These are phyloP conservation scores for Brassicogethes aeneus DNA, from an alignment of 2,888 invertebrate genomes.

Conservation along the genomic window DNA sequence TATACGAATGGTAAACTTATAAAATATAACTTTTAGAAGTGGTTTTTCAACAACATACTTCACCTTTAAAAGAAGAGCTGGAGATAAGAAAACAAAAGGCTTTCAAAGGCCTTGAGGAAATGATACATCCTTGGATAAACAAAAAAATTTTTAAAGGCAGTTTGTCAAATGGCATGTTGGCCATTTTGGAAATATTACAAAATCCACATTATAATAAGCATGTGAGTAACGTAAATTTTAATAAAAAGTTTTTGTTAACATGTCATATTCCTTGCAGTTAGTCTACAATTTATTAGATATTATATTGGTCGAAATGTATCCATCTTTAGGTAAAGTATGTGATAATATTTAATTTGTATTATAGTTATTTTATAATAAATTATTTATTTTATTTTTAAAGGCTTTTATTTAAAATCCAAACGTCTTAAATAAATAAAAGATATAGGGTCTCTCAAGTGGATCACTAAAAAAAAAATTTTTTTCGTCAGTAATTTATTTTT, in stretches of 20 bases:
- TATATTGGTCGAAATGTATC: constrained; percentile 66
- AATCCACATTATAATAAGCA: constrained; percentile 54
- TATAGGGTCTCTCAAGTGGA: too few species aligned
- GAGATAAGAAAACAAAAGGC: constrained; percentile 38
- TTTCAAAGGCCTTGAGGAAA: constrained; percentile 35
- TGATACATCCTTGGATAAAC: constrained; percentile 33
- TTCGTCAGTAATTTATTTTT: too few species aligned
- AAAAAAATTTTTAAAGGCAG: constrained; percentile 31
- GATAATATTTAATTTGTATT: too few species aligned
- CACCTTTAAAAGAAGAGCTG: constrained; percentile 33
- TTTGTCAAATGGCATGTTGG: constrained; percentile 37
- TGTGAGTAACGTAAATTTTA: constrained; percentile 16
- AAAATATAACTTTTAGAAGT: constrained; percentile 27
- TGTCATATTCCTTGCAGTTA: constrained; percentile 39
- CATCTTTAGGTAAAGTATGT: constrained; percentile 35
- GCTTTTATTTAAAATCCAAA: too few species aligned
- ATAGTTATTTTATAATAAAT: too few species aligned
- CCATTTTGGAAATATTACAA: constrained; percentile 45
- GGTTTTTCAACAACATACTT: constrained; percentile 33
- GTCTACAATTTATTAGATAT: constrained; percentile 73
- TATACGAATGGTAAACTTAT: too few species aligned
- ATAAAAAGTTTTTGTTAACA: not conserved
- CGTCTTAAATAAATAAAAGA: too few species aligned
- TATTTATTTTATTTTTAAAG: too few species aligned
- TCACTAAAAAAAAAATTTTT: too few species aligned